Evolutionary conservation across 64 coral and sea anemone genomes (phyloP).

Genomic region (Dendrophyllia cribrosa): DNA sequence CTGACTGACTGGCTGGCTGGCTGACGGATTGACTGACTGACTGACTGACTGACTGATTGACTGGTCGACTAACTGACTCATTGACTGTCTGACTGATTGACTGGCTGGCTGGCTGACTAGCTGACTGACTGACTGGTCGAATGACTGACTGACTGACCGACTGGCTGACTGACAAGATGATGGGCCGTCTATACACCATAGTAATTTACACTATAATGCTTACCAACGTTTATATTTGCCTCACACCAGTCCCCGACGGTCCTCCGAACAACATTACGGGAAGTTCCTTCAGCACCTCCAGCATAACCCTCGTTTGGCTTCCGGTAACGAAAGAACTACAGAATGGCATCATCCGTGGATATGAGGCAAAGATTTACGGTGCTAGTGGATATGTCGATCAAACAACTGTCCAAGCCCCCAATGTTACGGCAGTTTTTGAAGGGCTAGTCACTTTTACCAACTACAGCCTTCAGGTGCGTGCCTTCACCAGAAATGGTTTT

Average conservation of each 20-base stretch:
- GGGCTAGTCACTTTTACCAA: constrained; percentile 9
- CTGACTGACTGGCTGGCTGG: too few relatives aligned
- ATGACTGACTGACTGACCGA: too few relatives aligned
- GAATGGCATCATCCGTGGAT: constrained; percentile 32
- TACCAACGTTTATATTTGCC: not conserved
- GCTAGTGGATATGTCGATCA: not conserved
- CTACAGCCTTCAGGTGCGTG: constrained; percentile 28
- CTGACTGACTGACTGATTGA: too few relatives aligned
- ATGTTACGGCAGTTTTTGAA: not conserved
- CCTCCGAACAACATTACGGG: constrained; percentile 24
- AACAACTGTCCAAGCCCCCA: not conserved
- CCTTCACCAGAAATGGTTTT: constrained; percentile 34
- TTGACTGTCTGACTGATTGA: too few relatives aligned
- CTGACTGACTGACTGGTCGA: too few relatives aligned
- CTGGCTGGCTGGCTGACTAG: too few relatives aligned
- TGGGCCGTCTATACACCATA: not conserved
- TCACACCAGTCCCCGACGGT: constrained; percentile 6
- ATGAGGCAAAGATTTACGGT: not conserved
- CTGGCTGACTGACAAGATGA: too few relatives aligned
- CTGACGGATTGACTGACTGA: too few relatives aligned
- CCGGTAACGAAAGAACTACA: constrained; percentile 17
- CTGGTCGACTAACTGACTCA: too few relatives aligned
- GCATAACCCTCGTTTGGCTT: constrained; percentile 33
- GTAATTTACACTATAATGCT: not conserved
- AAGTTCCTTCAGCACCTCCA: not conserved